Evolutionary conservation across 2,113 vertebrate species (phyloP), one percentile per base, ranked within the genome.

Genomic region (Seriola quinqueradiata): DNA sequence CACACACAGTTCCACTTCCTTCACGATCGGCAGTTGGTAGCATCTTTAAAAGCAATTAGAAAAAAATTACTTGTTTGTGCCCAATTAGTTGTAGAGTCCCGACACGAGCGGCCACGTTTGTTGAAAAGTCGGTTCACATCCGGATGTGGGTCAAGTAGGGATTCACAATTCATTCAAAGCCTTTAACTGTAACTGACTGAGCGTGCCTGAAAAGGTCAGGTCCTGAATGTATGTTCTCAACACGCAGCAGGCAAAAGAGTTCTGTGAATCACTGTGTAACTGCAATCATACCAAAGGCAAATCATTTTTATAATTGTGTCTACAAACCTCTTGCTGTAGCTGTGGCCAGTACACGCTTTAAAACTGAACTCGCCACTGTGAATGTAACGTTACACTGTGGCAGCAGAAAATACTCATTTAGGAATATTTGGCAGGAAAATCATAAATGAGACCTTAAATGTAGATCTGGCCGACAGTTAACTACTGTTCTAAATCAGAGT

Each of bases 1-100:
- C 13, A 25, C 25, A 59, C 40, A 46, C 38, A 70, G 23, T 38
- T 54, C 54, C 14, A 17, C 21, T 34, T 86, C 28, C 58, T 63
- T 63, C 52, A 60, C 17, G 54, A 19, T 54, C 19, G 87, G 87
- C 84, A 90, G 90, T 90, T 96, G 94, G 93, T 95, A 94, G 94
- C 93, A 95, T 96, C 70, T 69, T 96, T 94, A 96, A 96, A 95
- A 93, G 85, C 63, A 82, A 94, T 95, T 95, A 95, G 89, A 96
- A 96, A 96, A 96, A 96, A 96, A 40, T 4, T 9, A 54, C 91
- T 92, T 93, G 93, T 96, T 94, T 93, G 87, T 89, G 83, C 89
- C 89, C 28, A 76, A 57, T 89, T 86, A 90, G 90, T 93, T 93
- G 93, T 77, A 69, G 91, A 94, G 92, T 95, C 92, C 88, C 77